Conservation (phyloP, 2,888 invertebrate species). For the Entomobrya proxima region DNA sequence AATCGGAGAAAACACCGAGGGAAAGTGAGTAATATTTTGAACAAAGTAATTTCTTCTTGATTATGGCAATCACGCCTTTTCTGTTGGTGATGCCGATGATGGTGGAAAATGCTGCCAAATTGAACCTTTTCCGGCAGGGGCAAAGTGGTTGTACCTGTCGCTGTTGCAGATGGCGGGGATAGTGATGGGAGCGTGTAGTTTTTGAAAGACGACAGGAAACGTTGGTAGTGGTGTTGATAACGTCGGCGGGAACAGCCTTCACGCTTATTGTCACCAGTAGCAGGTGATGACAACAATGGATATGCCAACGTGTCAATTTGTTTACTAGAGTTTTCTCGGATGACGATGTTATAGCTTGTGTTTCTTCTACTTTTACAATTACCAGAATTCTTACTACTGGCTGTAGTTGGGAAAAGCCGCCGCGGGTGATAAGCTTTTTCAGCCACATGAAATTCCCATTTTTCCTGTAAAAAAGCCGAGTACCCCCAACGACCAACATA, state of each 20-base stretch:
- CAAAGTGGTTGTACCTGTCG: no score
- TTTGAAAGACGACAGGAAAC: neutral
- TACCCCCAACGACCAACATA: slow-evolving; percentile 71
- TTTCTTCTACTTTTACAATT: slow-evolving; percentile 13
- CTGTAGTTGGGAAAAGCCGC: slow-evolving; percentile 38
- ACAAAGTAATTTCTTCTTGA: slow-evolving; percentile 59
- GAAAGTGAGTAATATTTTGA: slow-evolving; percentile 21
- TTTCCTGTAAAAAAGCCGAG: slow-evolving; percentile 66
- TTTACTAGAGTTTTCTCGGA: slow-evolving; percentile 20
- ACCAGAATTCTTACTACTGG: slow-evolving; percentile 19
- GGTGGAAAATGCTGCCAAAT: slow-evolving; percentile 38
- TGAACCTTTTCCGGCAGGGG: slow-evolving; percentile 21
- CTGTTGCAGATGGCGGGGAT: neutral
- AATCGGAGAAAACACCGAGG: slow-evolving; percentile 41
- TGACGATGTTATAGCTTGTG: slow-evolving; percentile 5
- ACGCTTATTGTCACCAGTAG: no score
- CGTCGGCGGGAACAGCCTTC: slow-evolving; percentile 7
- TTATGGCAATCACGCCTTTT: slow-evolving; percentile 61
- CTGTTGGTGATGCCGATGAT: neutral
- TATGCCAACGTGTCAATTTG: slow-evolving; percentile 52
- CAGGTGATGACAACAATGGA: slow-evolving; percentile 38
- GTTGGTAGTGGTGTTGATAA: neutral
- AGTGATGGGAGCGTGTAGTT: neutral
- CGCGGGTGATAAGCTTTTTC: slow-evolving; percentile 63
- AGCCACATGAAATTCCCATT: slow-evolving; percentile 71